Evolutionary conservation across 2,888 invertebrate genomes (phyloP).

Genomic region (Mimachlamys varia): DNA sequence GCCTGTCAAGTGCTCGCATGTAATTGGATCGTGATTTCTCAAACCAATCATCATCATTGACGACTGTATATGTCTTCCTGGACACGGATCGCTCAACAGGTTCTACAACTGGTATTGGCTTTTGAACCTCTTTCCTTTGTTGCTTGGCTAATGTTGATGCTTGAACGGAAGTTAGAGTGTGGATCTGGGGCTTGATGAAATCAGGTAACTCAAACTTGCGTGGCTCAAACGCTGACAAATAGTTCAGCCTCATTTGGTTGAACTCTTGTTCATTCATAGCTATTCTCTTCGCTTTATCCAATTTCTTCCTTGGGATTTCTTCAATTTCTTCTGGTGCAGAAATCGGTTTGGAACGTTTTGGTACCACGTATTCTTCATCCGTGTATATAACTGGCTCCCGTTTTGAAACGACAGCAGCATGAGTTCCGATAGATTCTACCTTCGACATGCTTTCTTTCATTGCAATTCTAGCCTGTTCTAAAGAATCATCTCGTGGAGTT

Average conservation of each 20-base stretch:
- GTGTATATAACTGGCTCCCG: background rate
- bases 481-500: no score
- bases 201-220: background rate
- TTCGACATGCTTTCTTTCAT: no score
- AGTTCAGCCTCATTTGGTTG: background rate
- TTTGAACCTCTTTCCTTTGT: background rate
- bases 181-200: background rate
- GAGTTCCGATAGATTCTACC: background rate
- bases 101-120: background rate
- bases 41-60: constrained; percentile 25
- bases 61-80: background rate
- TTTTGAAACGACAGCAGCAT: background rate
- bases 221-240: background rate
- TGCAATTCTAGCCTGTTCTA: no score
- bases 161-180: background rate
- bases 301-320: background rate
- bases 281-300: background rate
- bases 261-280: constrained; percentile 19
- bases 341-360: background rate
- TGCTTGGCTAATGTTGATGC: background rate
- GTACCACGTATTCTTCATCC: background rate
- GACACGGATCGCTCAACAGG: background rate
- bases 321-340: background rate
- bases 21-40: constrained; percentile 18
- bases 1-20: background rate